Conservation (phyloP, 2,113 vertebrate species). For the Callaeas wilsoni region DNA sequence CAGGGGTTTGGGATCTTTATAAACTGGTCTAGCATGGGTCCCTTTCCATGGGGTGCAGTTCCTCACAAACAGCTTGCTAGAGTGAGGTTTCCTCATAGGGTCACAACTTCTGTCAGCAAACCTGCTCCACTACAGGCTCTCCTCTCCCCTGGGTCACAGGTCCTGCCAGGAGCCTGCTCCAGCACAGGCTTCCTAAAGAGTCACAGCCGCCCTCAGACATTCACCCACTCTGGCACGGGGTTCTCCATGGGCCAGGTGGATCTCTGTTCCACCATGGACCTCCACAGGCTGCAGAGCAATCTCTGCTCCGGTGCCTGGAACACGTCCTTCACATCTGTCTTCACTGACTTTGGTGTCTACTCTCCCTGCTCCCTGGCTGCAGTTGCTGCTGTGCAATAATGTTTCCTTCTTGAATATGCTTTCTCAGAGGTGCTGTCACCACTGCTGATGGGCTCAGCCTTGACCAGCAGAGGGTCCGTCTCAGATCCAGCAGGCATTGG, state of each 20-base stretch:
- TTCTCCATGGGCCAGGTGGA: background rate
- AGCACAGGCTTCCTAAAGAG: background rate
- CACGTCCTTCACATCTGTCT: background rate
- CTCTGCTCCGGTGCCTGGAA: background rate
- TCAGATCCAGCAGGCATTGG: fast-evolving
- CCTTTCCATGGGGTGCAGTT: fast-evolving
- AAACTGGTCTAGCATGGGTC: background rate
- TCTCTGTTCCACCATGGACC: background rate
- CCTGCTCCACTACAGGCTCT: too few species aligned
- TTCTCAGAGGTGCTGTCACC: background rate
- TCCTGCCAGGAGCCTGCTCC: background rate
- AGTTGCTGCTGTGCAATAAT: background rate
- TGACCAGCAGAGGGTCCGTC: background rate
- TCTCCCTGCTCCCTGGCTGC: background rate
- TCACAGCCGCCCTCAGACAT: background rate
- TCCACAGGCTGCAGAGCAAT: background rate
- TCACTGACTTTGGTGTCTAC: background rate
- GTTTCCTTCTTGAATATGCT: fast-evolving
- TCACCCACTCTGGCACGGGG: background rate
- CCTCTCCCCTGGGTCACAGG: background rate
- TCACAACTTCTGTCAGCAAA: background rate
- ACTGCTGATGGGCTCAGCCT: fast-evolving
- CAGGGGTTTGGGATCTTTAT: background rate
- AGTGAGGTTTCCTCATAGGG: fast-evolving
- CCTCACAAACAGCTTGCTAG: background rate